Evolutionary conservation across 2,888 invertebrate species (phyloP).

Genomic region (Cataglyphis albicans): DNA sequence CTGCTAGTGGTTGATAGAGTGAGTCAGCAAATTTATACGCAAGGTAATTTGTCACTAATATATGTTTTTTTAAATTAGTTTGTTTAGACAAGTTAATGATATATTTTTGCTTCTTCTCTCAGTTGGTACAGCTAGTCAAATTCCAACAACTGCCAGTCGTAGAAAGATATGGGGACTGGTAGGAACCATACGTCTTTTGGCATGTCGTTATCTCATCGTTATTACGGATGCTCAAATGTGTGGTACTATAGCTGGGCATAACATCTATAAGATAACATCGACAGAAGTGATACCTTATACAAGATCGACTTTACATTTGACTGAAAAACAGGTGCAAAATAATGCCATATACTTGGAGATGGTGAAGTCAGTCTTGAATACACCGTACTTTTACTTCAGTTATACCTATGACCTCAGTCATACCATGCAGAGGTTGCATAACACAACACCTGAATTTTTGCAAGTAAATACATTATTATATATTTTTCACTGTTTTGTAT

Average conservation of each 20-base stretch:
- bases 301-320: constrained; percentile 94
- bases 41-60: constrained; percentile 87
- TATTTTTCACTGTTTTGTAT: constrained; percentile 31
- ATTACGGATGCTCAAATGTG: constrained; percentile 94
- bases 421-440: constrained; percentile 94
- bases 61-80: neutral
- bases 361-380: constrained; percentile 93
- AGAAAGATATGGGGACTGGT: constrained; percentile 95
- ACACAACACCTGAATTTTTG: constrained; percentile 93
- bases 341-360: constrained; percentile 94
- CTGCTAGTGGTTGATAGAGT: constrained; percentile 94
- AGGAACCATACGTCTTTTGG: constrained; percentile 93
- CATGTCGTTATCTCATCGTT: constrained; percentile 95
- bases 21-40: constrained; percentile 90
- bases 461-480: constrained; percentile 86
- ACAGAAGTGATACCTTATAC: constrained; percentile 95
- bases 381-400: constrained; percentile 95
- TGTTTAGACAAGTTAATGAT: neutral
- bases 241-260: constrained; percentile 93
- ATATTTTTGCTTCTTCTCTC: constrained; percentile 50
- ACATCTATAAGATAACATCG: constrained; percentile 92
- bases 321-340: constrained; percentile 93
- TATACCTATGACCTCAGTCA: constrained; percentile 97
- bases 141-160: constrained; percentile 89
- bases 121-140: constrained; percentile 87